Evolutionary conservation across 2,888 invertebrate species (phyloP).

Genomic region (Acanthosepion lycidas): DNA sequence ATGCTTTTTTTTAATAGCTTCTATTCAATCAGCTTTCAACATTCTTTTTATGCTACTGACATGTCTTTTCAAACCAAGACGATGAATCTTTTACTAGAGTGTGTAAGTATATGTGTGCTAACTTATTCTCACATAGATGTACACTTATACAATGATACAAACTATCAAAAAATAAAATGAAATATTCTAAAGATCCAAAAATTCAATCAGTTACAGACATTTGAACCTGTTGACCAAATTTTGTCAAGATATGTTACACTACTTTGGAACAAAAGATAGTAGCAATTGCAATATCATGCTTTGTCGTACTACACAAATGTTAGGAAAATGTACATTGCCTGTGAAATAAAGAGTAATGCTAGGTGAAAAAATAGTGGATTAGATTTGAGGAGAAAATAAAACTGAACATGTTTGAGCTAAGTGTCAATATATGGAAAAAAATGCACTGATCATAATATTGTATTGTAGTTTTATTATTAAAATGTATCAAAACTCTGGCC

Average conservation of each 20-base stretch:
- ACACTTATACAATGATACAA: too few relatives aligned
- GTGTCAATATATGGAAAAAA: neutral
- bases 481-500: neutral
- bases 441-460: neutral
- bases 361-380: neutral
- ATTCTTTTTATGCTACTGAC: neutral
- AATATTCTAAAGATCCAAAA: too few relatives aligned
- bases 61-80: neutral
- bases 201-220: too few relatives aligned
- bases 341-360: neutral
- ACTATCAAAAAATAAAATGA: too few relatives aligned
- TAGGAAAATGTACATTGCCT: neutral
- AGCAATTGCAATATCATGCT: neutral
- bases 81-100: too few relatives aligned
- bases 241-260: too few relatives aligned
- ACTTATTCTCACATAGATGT: too few relatives aligned
- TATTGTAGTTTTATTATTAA: neutral
- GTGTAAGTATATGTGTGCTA: too few relatives aligned
- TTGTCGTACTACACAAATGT: neutral
- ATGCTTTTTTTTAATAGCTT: neutral
- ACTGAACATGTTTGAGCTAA: neutral
- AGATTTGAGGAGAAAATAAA: neutral
- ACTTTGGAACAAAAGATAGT: neutral
- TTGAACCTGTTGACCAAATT: too few relatives aligned
- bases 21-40: neutral